A percentile compares a stretch with the other conserved stretches of the same genome.
phyloP scores from a whole-genome alignment of 2,888 invertebrate species.

The Odontocerum albicorne region DNA sequence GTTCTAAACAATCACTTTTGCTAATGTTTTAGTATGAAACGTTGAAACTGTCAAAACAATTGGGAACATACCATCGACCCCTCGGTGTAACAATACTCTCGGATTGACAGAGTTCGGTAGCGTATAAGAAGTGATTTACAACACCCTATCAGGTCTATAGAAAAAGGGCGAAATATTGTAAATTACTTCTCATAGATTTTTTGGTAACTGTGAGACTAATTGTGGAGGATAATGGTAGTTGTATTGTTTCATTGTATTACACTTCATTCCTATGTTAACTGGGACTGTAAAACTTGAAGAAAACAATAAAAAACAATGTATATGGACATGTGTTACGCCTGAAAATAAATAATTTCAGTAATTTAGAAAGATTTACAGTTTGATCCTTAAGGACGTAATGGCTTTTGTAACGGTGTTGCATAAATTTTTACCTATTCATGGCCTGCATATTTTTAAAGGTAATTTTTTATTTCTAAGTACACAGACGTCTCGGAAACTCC shows the following conservation, averaged over 20 bases:
- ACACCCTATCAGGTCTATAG: constrained; percentile 21
- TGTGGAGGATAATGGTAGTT: constrained; percentile 14
- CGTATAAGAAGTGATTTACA: constrained; percentile 23
- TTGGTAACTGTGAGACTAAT: constrained; percentile 27
- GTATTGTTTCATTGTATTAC: constrained; percentile 16
- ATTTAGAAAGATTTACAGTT: constrained; percentile 24
- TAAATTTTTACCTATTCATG: background rate
- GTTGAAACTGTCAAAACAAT: constrained; percentile 23
- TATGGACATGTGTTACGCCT: constrained; percentile 16
- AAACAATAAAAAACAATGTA: constrained; percentile 4
- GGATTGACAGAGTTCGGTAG: constrained; percentile 11
- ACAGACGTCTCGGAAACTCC: too few species aligned
- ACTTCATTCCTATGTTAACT: constrained; percentile 12
- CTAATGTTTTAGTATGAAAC: too few species aligned
- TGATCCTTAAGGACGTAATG: constrained; percentile 13
- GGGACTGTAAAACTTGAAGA: constrained; percentile 8
- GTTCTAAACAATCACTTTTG: too few species aligned
- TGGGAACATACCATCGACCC: background rate
- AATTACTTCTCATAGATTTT: constrained; percentile 17
- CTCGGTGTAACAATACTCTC: constrained; percentile 18
- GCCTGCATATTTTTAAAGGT: too few species aligned
- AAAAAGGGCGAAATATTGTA: constrained; percentile 25
- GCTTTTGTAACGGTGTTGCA: constrained; percentile 12
- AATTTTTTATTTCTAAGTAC: too few species aligned
- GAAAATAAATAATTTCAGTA: constrained; percentile 14